These are phyloP conservation scores for Heliothis virescens DNA, from an alignment of 1,140 invertebrate genomes.

Conservation along the genomic window DNA sequence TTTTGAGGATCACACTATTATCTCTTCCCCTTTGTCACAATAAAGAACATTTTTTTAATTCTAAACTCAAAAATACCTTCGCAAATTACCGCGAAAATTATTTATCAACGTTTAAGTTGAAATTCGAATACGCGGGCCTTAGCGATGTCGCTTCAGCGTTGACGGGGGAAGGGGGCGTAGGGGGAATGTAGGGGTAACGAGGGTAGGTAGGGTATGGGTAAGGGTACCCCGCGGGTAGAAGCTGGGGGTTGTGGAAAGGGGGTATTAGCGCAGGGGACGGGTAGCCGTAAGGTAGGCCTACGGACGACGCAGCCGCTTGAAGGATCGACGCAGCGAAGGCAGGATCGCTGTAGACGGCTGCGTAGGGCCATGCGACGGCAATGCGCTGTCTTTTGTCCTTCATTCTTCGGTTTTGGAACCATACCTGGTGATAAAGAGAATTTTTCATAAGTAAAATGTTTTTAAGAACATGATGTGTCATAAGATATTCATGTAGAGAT, in stretches of 20 bases:
- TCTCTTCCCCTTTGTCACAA: neutral
- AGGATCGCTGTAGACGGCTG: constrained; percentile 96
- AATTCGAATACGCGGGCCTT: constrained; percentile 76
- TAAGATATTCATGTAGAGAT: too few species aligned
- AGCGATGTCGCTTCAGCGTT: constrained; percentile 70
- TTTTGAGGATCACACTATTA: neutral
- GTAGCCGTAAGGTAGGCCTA: constrained; percentile 87
- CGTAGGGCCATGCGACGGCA: constrained; percentile 97
- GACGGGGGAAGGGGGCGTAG: constrained; percentile 72
- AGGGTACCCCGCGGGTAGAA: constrained; percentile 84
- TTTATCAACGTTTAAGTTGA: constrained; percentile 81
- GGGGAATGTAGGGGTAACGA: constrained; percentile 77
- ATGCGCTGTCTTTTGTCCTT: constrained; percentile 98
- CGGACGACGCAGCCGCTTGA: constrained; percentile 93
- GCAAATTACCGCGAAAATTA: constrained; percentile 54
- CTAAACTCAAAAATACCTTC: neutral
- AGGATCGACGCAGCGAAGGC: constrained; percentile 96
- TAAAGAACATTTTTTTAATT: neutral
- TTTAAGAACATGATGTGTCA: neutral
- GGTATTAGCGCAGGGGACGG: constrained; percentile 85
- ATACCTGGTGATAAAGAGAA: constrained; percentile 91
- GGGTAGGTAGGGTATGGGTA: constrained; percentile 76
- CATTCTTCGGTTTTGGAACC: constrained; percentile 99
- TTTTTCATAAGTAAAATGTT: constrained; percentile 5
- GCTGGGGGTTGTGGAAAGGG: constrained; percentile 82